Conservation (phyloP, 2,797 vertebrate species). For the Podargus strigoides region DNA sequence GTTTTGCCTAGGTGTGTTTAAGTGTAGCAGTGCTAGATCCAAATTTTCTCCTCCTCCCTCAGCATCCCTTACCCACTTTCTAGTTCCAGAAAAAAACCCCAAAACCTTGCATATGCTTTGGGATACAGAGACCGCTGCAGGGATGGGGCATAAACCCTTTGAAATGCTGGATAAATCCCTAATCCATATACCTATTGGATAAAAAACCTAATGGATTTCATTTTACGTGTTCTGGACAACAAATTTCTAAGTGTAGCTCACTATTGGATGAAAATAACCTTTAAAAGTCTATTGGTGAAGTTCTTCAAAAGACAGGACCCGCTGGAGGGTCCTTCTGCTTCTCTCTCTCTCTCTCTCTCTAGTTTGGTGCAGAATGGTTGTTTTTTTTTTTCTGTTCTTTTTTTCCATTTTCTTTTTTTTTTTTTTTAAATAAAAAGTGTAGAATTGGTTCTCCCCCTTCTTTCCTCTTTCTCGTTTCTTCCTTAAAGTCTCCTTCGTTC, state of each 20-base stretch:
- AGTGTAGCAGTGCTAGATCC: neutral
- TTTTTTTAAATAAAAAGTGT: slow-evolving; percentile 77
- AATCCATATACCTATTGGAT: slow-evolving; percentile 60
- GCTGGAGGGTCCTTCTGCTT: slow-evolving; percentile 51
- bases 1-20: neutral
- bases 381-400: slow-evolving; percentile 63
- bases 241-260: slow-evolving; percentile 67
- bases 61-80: neutral
- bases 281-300: slow-evolving; percentile 77
- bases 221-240: slow-evolving; percentile 71
- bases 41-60: neutral
- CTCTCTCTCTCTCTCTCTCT: slow-evolving; percentile 34
- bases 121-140: neutral
- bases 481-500: slow-evolving; percentile 71
- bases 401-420: slow-evolving; percentile 59
- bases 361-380: slow-evolving; percentile 73
- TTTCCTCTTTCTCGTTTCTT: slow-evolving; percentile 64
- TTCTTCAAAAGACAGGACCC: slow-evolving; percentile 69
- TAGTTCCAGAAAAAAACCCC: neutral
- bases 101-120: neutral
- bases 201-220: slow-evolving; percentile 70
- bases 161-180: slow-evolving; percentile 77
- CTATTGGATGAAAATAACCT: slow-evolving; percentile 77
- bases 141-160: slow-evolving; percentile 28
- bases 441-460: slow-evolving; percentile 63